Percentiles rank a stretch among this genome's conserved stretches.
Conservation (phyloP, 2,113 vertebrate genomes). For the Megaleporinus macrocephalus region DNA sequence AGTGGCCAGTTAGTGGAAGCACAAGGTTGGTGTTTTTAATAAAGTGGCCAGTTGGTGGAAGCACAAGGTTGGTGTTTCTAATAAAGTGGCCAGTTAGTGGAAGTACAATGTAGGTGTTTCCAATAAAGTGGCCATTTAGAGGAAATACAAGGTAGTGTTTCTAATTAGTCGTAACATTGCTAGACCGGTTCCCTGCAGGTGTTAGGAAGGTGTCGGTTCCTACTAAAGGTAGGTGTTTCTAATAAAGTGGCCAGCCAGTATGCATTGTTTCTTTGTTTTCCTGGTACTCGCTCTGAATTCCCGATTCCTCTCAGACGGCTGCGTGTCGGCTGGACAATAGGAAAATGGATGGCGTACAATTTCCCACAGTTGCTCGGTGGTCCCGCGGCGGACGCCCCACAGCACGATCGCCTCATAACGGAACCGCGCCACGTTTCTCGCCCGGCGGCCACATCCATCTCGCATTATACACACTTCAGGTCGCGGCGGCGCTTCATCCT, state of each 20-base stretch:
- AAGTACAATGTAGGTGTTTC: too few species aligned
- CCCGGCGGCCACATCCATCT: not conserved
- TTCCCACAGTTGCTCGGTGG: not conserved
- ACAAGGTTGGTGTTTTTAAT: too few species aligned
- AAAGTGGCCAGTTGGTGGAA: too few species aligned
- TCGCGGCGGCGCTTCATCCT: not conserved
- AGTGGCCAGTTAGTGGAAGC: too few species aligned
- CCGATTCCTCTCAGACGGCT: not conserved
- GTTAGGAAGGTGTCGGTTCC: too few species aligned
- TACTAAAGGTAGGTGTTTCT: too few species aligned
- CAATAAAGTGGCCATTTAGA: too few species aligned
- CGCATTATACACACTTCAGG: not conserved
- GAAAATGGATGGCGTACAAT: not conserved
- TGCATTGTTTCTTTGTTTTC: not conserved
- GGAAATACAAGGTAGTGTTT: too few species aligned
- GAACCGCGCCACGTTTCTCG: not conserved
- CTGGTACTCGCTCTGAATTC: not conserved
- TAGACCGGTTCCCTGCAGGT: too few species aligned
- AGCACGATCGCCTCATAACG: not conserved
- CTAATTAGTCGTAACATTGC: too few species aligned
- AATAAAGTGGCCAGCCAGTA: not conserved
- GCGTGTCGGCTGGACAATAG: conserved; percentile 4
- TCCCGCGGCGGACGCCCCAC: not conserved
- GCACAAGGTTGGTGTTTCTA: too few species aligned
- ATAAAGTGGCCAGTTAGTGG: too few species aligned